These are phyloP conservation scores for Forpus xanthops DNA, from an alignment of 2,797 vertebrate genomes.

Conservation along the genomic window DNA sequence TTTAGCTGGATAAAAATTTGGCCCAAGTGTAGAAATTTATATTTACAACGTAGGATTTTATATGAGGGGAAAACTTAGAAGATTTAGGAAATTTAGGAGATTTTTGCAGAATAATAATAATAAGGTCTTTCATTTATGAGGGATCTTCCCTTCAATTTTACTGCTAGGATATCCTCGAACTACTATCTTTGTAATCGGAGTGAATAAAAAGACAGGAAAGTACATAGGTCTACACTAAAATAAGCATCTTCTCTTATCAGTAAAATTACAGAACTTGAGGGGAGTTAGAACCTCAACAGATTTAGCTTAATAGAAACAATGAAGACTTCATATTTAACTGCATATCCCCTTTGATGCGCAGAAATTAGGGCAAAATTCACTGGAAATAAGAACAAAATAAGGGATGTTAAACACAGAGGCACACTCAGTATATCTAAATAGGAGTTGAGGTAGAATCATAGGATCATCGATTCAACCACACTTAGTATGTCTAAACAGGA, in stretches of 20 bases:
- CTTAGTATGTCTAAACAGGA: neutral
- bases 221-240: neutral
- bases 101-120: neutral
- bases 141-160: neutral
- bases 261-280: neutral
- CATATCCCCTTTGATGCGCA: neutral
- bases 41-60: neutral
- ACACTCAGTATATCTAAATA: neutral
- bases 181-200: neutral
- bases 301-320: neutral
- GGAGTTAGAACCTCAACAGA: neutral
- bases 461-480: neutral
- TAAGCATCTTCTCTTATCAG: neutral
- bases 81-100: neutral
- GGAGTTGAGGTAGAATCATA: neutral
- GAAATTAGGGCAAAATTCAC: constrained; percentile 6
- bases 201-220: neutral
- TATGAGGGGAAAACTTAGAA: neutral
- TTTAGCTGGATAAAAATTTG: neutral
- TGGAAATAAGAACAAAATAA: neutral
- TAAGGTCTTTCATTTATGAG: neutral
- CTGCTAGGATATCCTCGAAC: neutral
- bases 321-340: neutral
- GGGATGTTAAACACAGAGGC: neutral
- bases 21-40: neutral